Conservation (phyloP, 2,797 vertebrate species). For the Neosalanx taihuensis region DNA sequence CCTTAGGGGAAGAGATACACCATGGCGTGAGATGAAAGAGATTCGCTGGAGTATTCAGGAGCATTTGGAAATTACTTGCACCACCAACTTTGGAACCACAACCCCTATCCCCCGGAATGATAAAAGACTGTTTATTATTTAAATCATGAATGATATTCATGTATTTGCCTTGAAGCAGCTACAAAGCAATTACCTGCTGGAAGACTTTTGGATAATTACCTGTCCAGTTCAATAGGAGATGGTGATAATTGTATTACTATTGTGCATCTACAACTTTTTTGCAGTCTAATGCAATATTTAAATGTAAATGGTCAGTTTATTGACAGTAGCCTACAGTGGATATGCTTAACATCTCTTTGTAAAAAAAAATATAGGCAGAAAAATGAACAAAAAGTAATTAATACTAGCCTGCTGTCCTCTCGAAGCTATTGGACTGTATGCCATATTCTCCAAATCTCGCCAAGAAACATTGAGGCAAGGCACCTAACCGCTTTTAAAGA, state of each 20-base stretch:
- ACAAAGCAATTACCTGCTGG: neutral
- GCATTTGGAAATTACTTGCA: conserved; percentile 4
- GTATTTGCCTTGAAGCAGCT: neutral
- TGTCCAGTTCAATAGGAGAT: neutral
- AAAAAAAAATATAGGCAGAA: neutral
- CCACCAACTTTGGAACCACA: neutral
- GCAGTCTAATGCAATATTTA: too few relatives aligned
- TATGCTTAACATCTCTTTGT: neutral
- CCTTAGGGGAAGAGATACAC: neutral
- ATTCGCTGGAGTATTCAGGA: neutral
- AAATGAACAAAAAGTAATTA: neutral
- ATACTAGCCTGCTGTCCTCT: too few relatives aligned
- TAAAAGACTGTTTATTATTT: neutral
- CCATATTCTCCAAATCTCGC: too few relatives aligned
- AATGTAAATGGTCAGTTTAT: too few relatives aligned
- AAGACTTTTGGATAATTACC: neutral
- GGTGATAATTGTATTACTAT: neutral
- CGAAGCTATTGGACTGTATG: too few relatives aligned
- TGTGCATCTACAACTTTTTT: too few relatives aligned
- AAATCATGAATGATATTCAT: neutral
- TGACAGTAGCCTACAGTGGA: neutral
- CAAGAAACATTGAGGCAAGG: neutral
- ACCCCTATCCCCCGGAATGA: neutral
- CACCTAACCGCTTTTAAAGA: neutral
- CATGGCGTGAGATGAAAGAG: conserved; percentile 1